These are phyloP conservation scores for Peromyscus californicus DNA, from an alignment of 2,113 vertebrate species.

Conservation along the genomic window DNA sequence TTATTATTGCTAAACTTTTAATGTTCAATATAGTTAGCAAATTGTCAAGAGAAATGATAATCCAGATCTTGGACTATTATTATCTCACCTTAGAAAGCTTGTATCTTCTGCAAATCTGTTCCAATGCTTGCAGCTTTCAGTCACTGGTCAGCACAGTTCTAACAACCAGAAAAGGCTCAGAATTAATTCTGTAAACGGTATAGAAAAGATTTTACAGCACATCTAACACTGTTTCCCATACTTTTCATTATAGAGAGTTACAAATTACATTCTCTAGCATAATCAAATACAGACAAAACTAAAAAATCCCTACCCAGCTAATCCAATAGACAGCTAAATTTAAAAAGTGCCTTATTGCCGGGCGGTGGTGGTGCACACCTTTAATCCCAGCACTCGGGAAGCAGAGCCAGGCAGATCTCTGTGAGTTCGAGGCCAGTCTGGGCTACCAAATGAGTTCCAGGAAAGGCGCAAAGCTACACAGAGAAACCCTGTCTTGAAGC, in stretches of 20 bases:
- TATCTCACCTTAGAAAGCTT: conserved; percentile 72
- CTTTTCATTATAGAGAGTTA: background rate
- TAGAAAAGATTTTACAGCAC: background rate
- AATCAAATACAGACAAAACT: conserved; percentile 24
- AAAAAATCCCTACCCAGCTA: background rate
- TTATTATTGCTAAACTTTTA: conserved; percentile 13
- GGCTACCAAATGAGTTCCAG: too few species aligned
- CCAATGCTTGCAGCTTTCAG: conserved; percentile 37
- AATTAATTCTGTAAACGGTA: conserved; percentile 47
- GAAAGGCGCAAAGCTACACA: too few species aligned
- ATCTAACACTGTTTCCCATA: conserved; percentile 26
- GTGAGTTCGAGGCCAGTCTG: too few species aligned
- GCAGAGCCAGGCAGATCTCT: too few species aligned
- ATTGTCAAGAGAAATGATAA: conserved; percentile 15
- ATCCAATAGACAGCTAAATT: background rate
- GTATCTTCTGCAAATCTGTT: conserved; percentile 53
- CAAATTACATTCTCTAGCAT: conserved; percentile 53
- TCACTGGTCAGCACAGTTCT: conserved; percentile 67
- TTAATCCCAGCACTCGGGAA: too few species aligned
- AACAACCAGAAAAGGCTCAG: conserved; percentile 62
- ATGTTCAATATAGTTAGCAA: background rate
- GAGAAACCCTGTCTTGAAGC: too few species aligned
- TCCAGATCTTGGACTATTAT: background rate
- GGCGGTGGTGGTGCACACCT: too few species aligned
- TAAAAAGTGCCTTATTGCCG: conserved; percentile 29